Conservation (phyloP, 2,888 invertebrate species). For the Hydropsyche betteni region DNA sequence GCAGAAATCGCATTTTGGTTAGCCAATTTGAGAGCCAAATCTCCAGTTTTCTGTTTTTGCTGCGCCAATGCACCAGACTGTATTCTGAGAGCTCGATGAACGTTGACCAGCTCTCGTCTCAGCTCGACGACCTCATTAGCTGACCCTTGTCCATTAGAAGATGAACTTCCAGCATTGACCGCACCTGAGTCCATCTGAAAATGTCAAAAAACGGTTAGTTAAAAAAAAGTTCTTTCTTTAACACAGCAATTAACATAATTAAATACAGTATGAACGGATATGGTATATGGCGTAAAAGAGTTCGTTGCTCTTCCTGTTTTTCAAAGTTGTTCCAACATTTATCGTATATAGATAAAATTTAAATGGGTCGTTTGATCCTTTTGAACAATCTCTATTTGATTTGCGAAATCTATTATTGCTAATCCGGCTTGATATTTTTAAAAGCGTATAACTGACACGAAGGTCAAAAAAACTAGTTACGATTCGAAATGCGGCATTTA, state of each 20-base stretch:
- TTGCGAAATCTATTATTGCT: too few species aligned
- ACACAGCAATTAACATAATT: background rate
- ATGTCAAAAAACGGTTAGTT: slow-evolving; percentile 53
- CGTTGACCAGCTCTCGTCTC: slow-evolving; percentile 72
- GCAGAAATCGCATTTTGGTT: slow-evolving; percentile 69
- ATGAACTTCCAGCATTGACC: slow-evolving; percentile 53
- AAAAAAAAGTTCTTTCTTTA: background rate
- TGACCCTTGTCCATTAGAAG: slow-evolving; percentile 57
- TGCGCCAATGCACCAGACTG: slow-evolving; percentile 71
- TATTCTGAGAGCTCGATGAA: slow-evolving; percentile 72
- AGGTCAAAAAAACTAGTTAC: too few species aligned
- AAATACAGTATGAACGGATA: background rate
- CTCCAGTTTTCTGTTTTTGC: slow-evolving; percentile 74
- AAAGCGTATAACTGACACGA: too few species aligned
- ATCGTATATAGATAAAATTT: background rate
- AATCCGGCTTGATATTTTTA: too few species aligned
- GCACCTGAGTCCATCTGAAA: slow-evolving; percentile 76
- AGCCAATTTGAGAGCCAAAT: slow-evolving; percentile 69
- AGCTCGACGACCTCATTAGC: slow-evolving; percentile 65
- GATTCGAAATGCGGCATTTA: too few species aligned
- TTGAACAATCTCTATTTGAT: too few species aligned
- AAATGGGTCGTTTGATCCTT: too few species aligned
- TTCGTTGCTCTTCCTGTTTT: slow-evolving; percentile 5
- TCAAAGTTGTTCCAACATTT: background rate
- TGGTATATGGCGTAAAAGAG: background rate